Evolutionary conservation across 2,113 vertebrate genomes (phyloP).

Genomic region (Sapajus apella): DNA sequence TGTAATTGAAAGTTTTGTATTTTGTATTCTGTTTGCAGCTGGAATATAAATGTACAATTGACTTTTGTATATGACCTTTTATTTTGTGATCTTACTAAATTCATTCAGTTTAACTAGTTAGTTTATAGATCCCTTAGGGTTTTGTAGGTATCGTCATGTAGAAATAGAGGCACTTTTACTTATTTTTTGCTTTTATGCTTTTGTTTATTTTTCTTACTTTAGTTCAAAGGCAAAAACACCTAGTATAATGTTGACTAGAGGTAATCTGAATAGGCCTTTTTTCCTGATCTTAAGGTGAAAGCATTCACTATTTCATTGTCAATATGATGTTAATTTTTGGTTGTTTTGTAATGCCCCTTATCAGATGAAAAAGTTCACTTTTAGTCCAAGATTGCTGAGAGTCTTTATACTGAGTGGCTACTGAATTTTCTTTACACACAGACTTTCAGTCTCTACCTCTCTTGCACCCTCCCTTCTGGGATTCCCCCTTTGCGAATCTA

Average conservation of each 20-base stretch:
- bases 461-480: background rate
- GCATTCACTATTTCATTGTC: background rate
- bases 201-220: constrained; percentile 6
- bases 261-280: background rate
- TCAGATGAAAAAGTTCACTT: background rate
- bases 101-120: background rate
- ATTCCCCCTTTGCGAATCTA: background rate
- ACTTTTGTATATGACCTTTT: background rate
- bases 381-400: background rate
- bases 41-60: background rate
- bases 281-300: background rate
- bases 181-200: background rate
- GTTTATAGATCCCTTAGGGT: background rate
- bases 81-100: background rate
- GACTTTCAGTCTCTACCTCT: background rate
- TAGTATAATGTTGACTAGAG: background rate
- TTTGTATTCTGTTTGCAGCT: background rate
- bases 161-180: background rate
- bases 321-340: background rate
- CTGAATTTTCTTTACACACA: background rate
- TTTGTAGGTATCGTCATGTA: background rate
- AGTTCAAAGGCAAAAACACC: background rate
- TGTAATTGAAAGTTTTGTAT: background rate
- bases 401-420: background rate
- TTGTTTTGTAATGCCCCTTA: background rate